Evolutionary conservation across 2,797 vertebrate genomes (phyloP), one percentile per base, ranked within the genome.

Genomic region (Morus bassanus): DNA sequence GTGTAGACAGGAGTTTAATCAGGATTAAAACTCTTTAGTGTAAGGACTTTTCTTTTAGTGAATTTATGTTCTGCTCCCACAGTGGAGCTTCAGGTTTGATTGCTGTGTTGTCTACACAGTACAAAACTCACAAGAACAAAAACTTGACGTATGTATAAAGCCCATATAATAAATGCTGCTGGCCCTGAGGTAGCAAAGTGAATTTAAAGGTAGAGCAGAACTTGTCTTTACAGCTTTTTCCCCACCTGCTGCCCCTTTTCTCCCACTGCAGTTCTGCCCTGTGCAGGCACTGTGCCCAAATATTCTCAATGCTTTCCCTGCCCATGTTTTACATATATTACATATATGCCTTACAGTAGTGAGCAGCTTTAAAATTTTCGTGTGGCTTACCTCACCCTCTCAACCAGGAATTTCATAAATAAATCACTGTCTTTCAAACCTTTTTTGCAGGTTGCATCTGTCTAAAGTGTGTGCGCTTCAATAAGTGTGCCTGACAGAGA

Each of bases 401-500:
- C 96, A 94, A 88, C 72, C 72, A 93, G 88, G 91, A 96, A 95
- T 96, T 95, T 96, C 81, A 88, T 94, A 96, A 96, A 97, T 95
- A 97, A 96, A 96, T 97, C 96, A 96, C 91, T 95, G 94, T 96
- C 96, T 95, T 95, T 97, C 96, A 96, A 95, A 83, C 46, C 78
- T 56, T 80, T 95, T 93, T 95, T 96, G 92, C 93, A 95, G 94
- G 95, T 93, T 96, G 84, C 93, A 88, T 93, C 94, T 95, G 95
- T 97, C 95, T 96, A 56, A 88, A 93, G 78, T 0, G 2, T 95
- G 86, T 93, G 96, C 72, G 92, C 96, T 97, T 95, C 96, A 97
- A 88, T 96, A 97, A 95, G 91, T 97, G 92, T 95, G 96, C 95
- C 93, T 97, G 96, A 96, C 96, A 96, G 93, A 96, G 96, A 96